Evolutionary conservation across 2,888 invertebrate genomes (phyloP), one percentile per base, ranked within the genome.

Genomic region (Cantharis nigra): DNA sequence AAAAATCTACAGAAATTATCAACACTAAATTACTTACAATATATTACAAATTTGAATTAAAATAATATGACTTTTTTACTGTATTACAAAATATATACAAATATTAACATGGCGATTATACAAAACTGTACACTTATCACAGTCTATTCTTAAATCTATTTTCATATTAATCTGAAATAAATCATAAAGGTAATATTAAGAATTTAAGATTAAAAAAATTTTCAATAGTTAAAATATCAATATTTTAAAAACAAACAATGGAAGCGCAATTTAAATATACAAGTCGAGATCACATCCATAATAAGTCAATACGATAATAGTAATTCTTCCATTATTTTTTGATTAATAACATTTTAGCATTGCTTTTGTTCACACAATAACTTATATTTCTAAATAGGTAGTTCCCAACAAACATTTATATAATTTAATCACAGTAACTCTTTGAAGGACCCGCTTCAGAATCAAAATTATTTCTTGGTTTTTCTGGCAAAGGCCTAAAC

Each of bases 401-500:
- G 14, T 63, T 49, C 14, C n/a, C 20, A 63, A 14, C 49, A 63
- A 63, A 72, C 11, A 64, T 67, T 33, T 18, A 67, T 62, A 67
- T 18, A 28, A 72, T 7, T 69, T 69, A 65, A n/a, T 76, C 49
- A 49, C 49, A 76, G 49, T 69, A 72, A 30, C 69, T 70, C 30
- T 75, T 78, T 13, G 83, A 83, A 63, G 84, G 83, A 16, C 84
- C 84, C 9, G 84, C 79, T 28, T 71, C 79, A 30, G 62, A 33
- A 67, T 83, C 81, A 33, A 79, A 80, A 33, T 73, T 75, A 26
- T 83, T 85, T 78, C 82, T 87, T 16, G 94, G 93, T 85, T 93
- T 93, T 79, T 92, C 91, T 0, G 94, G 94, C 62, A 94, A 87
- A n/a, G 94, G 94, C 80, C 94, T 89, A 83, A 93, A 92, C 28